These are phyloP conservation scores for Ditylenchus weischeri DNA, from an alignment of 2,888 invertebrate species.

Conservation along the genomic window DNA sequence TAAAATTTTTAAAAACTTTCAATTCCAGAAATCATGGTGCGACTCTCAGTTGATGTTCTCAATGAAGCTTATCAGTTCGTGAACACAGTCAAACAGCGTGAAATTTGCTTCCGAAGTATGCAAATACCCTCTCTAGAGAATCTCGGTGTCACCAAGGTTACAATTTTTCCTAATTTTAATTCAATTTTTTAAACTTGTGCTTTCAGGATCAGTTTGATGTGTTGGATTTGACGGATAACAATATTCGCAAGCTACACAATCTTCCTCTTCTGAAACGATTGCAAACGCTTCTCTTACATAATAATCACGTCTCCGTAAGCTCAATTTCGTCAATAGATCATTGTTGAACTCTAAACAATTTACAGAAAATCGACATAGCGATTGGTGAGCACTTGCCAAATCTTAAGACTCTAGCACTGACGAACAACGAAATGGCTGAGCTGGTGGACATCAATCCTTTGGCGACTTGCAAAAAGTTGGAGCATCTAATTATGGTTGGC, in stretches of 20 bases:
- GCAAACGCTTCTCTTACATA: slow-evolving; percentile 85
- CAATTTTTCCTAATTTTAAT: background rate
- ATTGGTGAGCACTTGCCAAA: slow-evolving; percentile 84
- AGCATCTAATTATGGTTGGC: slow-evolving; percentile 65
- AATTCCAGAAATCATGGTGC: too few species aligned
- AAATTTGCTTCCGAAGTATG: slow-evolving; percentile 91
- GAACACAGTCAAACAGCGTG: slow-evolving; percentile 91
- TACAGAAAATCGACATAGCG: slow-evolving; percentile 76
- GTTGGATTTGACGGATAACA: slow-evolving; percentile 96
- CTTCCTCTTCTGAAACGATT: slow-evolving; percentile 86
- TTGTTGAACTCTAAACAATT: too few species aligned
- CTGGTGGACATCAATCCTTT: slow-evolving; percentile 83
- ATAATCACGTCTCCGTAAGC: slow-evolving; percentile 88
- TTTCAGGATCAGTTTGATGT: slow-evolving; percentile 90
- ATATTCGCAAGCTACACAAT: slow-evolving; percentile 91
- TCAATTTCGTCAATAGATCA: background rate
- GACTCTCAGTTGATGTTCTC: slow-evolving; percentile 90
- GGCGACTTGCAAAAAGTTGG: slow-evolving; percentile 73
- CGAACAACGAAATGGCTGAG: slow-evolving; percentile 92
- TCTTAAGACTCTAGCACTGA: slow-evolving; percentile 80
- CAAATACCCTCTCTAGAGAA: slow-evolving; percentile 99
- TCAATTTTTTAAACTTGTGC: background rate
- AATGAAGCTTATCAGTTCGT: slow-evolving; percentile 91
- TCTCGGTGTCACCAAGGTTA: slow-evolving; percentile 84
- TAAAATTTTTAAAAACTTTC: too few species aligned